These are phyloP conservation scores for Melipona beecheii DNA, from an alignment of 2,888 invertebrate species.

Conservation along the genomic window DNA sequence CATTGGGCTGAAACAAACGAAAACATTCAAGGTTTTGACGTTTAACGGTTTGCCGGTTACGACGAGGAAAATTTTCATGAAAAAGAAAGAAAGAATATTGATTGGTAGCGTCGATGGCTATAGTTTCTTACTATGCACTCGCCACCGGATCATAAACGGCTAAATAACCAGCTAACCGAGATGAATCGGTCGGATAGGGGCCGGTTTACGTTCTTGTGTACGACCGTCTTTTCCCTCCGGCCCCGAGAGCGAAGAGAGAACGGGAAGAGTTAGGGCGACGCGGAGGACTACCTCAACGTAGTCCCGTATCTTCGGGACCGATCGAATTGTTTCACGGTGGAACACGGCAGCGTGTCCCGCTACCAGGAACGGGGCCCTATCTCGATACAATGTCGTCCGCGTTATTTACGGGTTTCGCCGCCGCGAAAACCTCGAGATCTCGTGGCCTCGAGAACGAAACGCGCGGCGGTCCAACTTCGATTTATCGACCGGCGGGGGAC, in stretches of 20 bases:
- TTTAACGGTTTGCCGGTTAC: neutral
- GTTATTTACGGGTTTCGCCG: constrained; percentile 53
- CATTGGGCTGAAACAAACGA: constrained; percentile 85
- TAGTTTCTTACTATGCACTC: too few species aligned
- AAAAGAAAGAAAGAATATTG: neutral
- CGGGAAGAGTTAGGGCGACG: constrained; percentile 48
- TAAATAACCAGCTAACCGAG: constrained; percentile 79
- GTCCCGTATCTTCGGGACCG: constrained; percentile 70
- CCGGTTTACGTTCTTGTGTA: constrained; percentile 68
- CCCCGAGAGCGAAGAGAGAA: constrained; percentile 6
- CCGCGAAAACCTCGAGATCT: constrained; percentile 28
- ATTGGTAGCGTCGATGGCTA: constrained; percentile 16
- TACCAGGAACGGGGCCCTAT: constrained; percentile 57
- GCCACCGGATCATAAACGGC: too few species aligned
- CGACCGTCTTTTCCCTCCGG: constrained; percentile 56
- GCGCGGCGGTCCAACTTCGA: neutral
- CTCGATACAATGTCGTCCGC: constrained; percentile 59
- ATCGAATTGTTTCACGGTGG: constrained; percentile 78
- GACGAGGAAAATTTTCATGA: neutral
- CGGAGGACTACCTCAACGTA: constrained; percentile 62
- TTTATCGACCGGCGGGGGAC: too few species aligned
- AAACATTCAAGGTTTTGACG: neutral
- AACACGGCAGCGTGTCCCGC: constrained; percentile 62
- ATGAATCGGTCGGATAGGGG: constrained; percentile 76
- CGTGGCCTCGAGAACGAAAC: constrained; percentile 38